Evolutionary conservation across 1,140 invertebrate genomes (phyloP).

Genomic region (Physella acuta): DNA sequence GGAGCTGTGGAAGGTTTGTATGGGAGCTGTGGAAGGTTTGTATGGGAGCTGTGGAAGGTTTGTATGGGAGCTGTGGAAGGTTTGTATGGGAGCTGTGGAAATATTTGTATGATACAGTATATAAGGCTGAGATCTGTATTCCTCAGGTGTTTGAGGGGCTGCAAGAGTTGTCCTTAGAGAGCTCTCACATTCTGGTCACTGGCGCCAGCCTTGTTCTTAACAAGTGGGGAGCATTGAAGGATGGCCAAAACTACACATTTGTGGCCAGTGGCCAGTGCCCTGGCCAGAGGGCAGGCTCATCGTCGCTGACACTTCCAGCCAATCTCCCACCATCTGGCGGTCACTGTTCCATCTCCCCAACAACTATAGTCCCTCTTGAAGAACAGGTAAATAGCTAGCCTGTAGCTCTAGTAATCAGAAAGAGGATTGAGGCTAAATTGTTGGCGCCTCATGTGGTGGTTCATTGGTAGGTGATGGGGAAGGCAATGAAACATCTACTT

Average conservation of each 20-base stretch:
- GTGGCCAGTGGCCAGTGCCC: conserved; percentile 30
- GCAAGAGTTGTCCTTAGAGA: background rate
- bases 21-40: no score
- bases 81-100: no score
- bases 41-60: no score
- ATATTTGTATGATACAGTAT: no score
- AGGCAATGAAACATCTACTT: no score
- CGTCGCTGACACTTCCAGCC: conserved; percentile 29
- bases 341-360: conserved; percentile 29
- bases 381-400: conserved; percentile 20
- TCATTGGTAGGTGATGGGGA: no score
- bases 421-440: no score
- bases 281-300: conserved; percentile 10
- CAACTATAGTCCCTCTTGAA: conserved; percentile 32
- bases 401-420: no score
- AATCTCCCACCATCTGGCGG: conserved; percentile 39
- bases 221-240: conserved; percentile 35
- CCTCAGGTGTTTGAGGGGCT: conserved; percentile 11
- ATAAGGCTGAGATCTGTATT: background rate
- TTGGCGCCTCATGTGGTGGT: no score
- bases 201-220: conserved; percentile 29
- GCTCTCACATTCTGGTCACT: conserved; percentile 20
- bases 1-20: no score
- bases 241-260: conserved; percentile 36
- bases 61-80: no score